Base-by-base conservation (phyloP, 2,113 vertebrate species). In the Thalassarche chlororhynchos region DNA sequence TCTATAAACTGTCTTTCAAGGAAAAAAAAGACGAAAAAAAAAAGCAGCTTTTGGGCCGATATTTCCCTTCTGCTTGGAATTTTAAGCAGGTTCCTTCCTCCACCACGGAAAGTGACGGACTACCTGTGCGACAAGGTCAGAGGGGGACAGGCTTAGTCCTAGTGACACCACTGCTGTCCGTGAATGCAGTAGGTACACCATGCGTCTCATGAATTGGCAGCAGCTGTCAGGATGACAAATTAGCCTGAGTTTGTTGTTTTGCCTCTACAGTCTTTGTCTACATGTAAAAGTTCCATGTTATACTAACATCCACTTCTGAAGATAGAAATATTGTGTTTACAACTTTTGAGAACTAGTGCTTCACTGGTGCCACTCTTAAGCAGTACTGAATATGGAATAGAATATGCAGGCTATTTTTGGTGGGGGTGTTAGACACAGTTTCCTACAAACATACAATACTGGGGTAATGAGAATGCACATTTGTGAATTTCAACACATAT, bases 121-220 rank as follows among this genome's bases (percentile, higher is more conserved):
- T 62, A 38, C 13, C 8, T 36, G 16, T 51, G 23, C 71, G 83
- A 71, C 38, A 85, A 71, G 55, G 20, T 49, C 16, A 8, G 26
- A 14, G 6, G 14, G 5, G 4, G 36, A 34, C 46, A 87, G 64
- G 12, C 28, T 78, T 74, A 15, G 31, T 78, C 55, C 42, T 54
- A 14, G 10, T 31, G 70, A 90, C 46, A 49, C 38, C 10, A 9
- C 34, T 68, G 38, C 31, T 89, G 21, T 68, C n/a, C 1, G 1
- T 51, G 38, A 28, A 34, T 21, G 8, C 7, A 0, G 44, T 9
- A n/a, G 55, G 26, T 26, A 64, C 13, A n/a, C 20, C 0, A 0
- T 17, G 6, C 32, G 80, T 71, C 26, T 51, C 47, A n/a, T 4
- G 11, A 82, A 57, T 2, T 54, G 36, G 47, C 62, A 72, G 57